A percentile compares a stretch with the other conserved stretches of the same genome.
Evolutionary conservation across 2,113 vertebrate species (phyloP).

Genomic region (Xiphophorus couchianus): DNA sequence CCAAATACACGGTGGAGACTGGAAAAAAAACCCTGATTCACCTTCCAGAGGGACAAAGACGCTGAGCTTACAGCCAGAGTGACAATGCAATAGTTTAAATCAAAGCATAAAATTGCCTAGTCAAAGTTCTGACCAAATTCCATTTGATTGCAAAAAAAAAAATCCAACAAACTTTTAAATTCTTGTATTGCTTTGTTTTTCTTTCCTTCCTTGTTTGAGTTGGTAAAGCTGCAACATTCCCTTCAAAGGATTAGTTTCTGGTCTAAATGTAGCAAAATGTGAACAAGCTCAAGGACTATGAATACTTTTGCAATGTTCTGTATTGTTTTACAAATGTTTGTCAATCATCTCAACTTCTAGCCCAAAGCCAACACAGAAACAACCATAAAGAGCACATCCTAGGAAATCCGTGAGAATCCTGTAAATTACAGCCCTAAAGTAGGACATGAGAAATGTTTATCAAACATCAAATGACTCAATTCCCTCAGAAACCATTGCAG

Average conservation of each 20-base stretch:
- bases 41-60: too few species aligned
- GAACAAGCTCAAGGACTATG: background rate
- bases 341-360: background rate
- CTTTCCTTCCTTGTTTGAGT: background rate
- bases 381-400: constrained; percentile 11
- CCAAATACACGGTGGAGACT: background rate
- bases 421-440: constrained; percentile 48
- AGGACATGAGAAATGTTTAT: constrained; percentile 60
- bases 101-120: too few species aligned
- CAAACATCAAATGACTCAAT: constrained; percentile 68
- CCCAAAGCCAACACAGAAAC: constrained; percentile 18
- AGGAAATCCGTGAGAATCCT: constrained; percentile 58
- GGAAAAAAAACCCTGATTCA: too few species aligned
- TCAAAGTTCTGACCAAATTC: background rate
- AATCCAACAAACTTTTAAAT: background rate
- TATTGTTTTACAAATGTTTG: background rate
- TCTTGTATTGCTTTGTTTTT: background rate
- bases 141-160: background rate
- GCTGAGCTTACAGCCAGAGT: background rate
- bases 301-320: background rate
- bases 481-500: constrained; percentile 66
- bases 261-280: background rate
- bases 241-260: background rate
- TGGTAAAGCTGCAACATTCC: background rate
- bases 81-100: background rate